A percentile compares a stretch with the other conserved stretches of the same genome.
phyloP scores from a whole-genome alignment of 2,113 vertebrate species.

The Pollimyrus isidori region DNA sequence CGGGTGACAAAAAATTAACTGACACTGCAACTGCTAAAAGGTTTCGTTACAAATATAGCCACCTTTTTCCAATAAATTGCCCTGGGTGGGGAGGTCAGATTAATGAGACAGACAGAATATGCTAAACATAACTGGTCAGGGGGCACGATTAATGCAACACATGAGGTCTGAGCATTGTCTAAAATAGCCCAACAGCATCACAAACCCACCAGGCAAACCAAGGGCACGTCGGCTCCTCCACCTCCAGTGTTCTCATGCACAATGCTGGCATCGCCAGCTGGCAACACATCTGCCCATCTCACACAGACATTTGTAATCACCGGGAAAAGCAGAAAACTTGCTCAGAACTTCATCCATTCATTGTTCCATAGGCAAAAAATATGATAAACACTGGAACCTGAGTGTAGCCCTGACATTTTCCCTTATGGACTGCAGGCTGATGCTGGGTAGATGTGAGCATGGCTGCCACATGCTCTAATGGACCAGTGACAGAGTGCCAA shows the following conservation, averaged over 20 bases:
- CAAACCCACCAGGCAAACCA: not conserved
- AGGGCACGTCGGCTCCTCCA: not conserved
- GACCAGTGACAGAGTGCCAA: not conserved
- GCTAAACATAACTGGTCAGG: slow-evolving; percentile 39
- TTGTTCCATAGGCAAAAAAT: not conserved
- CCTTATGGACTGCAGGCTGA: not conserved
- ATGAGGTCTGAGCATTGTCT: slow-evolving; percentile 44
- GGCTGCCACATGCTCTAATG: not conserved
- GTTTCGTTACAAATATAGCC: slow-evolving; percentile 69
- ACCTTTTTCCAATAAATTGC: slow-evolving; percentile 56
- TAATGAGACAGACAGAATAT: slow-evolving; percentile 51
- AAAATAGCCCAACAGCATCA: not conserved
- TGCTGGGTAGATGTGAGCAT: not conserved
- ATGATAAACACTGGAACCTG: not conserved
- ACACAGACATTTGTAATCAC: not conserved
- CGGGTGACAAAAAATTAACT: slow-evolving; percentile 58
- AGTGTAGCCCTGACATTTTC: not conserved
- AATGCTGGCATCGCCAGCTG: not conserved
- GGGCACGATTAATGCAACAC: slow-evolving; percentile 63
- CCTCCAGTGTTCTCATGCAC: not conserved
- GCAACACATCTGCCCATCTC: not conserved
- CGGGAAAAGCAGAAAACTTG: not conserved
- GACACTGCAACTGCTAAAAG: slow-evolving; percentile 61
- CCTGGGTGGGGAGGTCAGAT: slow-evolving; percentile 21
- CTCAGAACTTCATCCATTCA: not conserved